A percentile compares a stretch with the other conserved stretches of the same genome.
Evolutionary conservation across 2,797 vertebrate genomes (phyloP).

Genomic region (Peromyscus melanophrys): DNA sequence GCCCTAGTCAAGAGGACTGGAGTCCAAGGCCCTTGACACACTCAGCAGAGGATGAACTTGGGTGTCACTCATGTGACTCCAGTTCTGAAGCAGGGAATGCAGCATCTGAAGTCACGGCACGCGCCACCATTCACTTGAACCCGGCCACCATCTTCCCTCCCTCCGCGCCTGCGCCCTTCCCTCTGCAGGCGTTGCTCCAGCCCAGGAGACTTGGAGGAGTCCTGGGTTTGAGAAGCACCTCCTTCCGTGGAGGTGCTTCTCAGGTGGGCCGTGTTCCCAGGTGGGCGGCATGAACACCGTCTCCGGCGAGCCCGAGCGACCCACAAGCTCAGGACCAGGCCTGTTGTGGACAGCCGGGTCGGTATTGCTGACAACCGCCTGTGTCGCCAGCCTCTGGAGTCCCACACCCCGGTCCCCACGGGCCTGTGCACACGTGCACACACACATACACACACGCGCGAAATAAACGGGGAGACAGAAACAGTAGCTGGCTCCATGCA

Average conservation of each 20-base stretch:
- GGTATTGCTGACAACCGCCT: not conserved
- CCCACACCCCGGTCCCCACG: not conserved
- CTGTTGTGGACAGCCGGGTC: too few relatives aligned
- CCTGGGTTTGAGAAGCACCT: not conserved
- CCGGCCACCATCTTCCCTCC: conserved; percentile 90
- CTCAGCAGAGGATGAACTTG: too few relatives aligned
- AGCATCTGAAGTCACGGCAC: too few relatives aligned
- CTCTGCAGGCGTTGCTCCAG: not conserved
- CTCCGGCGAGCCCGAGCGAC: not conserved
- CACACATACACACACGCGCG: not conserved
- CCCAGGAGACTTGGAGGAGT: not conserved
- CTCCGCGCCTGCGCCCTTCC: not conserved
- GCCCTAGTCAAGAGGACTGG: too few relatives aligned
- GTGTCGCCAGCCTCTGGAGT: not conserved
- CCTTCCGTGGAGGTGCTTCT: not conserved
- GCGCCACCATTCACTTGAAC: conserved; percentile 92
- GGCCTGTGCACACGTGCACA: not conserved
- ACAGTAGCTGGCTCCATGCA: not conserved
- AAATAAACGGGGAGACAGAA: not conserved
- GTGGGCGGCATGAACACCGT: not conserved
- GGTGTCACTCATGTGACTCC: too few relatives aligned
- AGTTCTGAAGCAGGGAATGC: too few relatives aligned
- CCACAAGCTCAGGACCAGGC: not conserved
- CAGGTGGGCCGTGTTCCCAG: accelerated
- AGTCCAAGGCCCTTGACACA: too few relatives aligned